Percentiles rank a stretch among this genome's conserved stretches.
Conservation (phyloP, 2,113 vertebrate species). For the Sander vitreus region DNA sequence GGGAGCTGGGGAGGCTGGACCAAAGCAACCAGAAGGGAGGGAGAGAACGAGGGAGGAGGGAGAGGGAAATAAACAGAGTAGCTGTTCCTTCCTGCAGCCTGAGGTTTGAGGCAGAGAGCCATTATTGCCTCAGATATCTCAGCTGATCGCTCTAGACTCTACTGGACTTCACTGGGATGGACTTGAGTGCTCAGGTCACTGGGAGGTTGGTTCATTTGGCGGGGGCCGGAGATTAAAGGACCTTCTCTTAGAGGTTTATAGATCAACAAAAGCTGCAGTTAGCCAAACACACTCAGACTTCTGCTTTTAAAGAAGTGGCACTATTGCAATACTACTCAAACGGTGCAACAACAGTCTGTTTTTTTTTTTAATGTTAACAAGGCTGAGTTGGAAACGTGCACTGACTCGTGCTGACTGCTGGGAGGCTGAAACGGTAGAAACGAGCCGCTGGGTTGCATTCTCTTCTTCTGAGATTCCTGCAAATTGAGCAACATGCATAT, state of each 20-base stretch:
- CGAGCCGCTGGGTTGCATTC: background rate
- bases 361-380: background rate
- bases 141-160: slow-evolving; percentile 12
- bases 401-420: background rate
- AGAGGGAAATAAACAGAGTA: slow-evolving; percentile 54
- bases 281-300: background rate
- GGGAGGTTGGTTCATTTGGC: background rate
- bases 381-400: slow-evolving; percentile 27
- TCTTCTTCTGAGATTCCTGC: slow-evolving; percentile 15
- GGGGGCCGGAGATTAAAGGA: slow-evolving; percentile 3
- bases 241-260: background rate
- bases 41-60: background rate
- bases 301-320: background rate
- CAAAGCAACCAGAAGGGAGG: slow-evolving; percentile 40
- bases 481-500: slow-evolving; percentile 76
- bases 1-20: slow-evolving; percentile 35
- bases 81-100: slow-evolving; percentile 47
- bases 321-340: background rate
- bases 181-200: background rate
- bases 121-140: slow-evolving; percentile 1
- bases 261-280: background rate
- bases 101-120: slow-evolving; percentile 48
- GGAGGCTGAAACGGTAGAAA: slow-evolving; percentile 35
- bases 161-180: slow-evolving; percentile 3
- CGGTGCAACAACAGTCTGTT: background rate